Percentiles rank a stretch among this genome's conserved stretches.
These are phyloP conservation scores for Nomada fabriciana DNA, from an alignment of 2,888 invertebrate genomes.

Conservation along the genomic window DNA sequence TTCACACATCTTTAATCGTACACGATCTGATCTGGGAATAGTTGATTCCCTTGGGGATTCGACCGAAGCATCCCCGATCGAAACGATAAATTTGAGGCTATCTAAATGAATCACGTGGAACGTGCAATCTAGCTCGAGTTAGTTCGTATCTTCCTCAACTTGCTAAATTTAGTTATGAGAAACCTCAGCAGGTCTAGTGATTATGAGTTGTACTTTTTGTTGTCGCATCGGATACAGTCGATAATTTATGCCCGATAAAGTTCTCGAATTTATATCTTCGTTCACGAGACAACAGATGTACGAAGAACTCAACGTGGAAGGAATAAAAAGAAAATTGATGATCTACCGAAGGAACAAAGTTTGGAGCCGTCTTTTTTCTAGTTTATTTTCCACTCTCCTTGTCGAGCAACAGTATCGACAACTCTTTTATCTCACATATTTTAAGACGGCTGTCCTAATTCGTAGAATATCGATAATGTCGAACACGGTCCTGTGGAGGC, in stretches of 20 bases:
- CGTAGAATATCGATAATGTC: neutral
- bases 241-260: constrained; percentile 36
- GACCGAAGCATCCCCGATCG: constrained; percentile 56
- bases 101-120: constrained; percentile 60
- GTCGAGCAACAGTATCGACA: neutral
- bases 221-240: constrained; percentile 11
- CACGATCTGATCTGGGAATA: constrained; percentile 46
- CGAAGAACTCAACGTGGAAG: neutral
- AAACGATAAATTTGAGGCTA: constrained; percentile 71
- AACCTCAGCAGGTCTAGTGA: constrained; percentile 52
- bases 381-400: neutral
- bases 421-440: neutral
- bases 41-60: constrained; percentile 52
- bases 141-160: constrained; percentile 41
- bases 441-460: neutral
- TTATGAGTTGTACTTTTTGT: constrained; percentile 56
- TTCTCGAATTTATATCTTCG: constrained; percentile 36
- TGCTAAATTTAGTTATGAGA: constrained; percentile 60
- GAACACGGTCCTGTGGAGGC: neutral
- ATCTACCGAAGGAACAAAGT: constrained; percentile 23
- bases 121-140: constrained; percentile 66
- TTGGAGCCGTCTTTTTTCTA: constrained; percentile 23
- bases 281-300: constrained; percentile 19
- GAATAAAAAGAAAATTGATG: constrained; percentile 18
- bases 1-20: constrained; percentile 41